These are phyloP conservation scores for Mythimna impura DNA, from an alignment of 2,888 invertebrate genomes.

Conservation along the genomic window DNA sequence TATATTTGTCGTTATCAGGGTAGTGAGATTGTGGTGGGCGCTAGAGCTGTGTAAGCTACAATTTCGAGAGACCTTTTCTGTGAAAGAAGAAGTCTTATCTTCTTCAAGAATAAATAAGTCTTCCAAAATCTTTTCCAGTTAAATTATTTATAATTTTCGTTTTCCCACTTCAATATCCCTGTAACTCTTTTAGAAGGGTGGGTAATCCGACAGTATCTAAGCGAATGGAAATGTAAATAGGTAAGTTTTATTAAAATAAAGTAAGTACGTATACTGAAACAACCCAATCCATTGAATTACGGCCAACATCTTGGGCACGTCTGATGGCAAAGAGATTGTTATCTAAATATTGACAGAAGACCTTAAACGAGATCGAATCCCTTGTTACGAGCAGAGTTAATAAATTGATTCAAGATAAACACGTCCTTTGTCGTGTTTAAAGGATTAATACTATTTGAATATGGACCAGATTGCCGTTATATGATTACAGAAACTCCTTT, in stretches of 20 bases:
- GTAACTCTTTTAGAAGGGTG: not conserved
- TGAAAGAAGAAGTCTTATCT: constrained; percentile 23
- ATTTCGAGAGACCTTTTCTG: constrained; percentile 4
- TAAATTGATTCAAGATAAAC: constrained; percentile 77
- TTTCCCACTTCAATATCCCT: not conserved
- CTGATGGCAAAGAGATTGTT: constrained; percentile 70
- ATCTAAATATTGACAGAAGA: constrained; percentile 79
- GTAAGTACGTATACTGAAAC: constrained; percentile 36
- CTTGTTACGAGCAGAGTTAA: constrained; percentile 69
- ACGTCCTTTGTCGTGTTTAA: constrained; percentile 66
- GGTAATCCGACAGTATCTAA: constrained; percentile 2
- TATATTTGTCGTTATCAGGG: constrained; percentile 62
- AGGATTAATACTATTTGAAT: constrained; percentile 64
- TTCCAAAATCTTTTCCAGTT: not conserved
- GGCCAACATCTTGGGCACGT: constrained; percentile 49
- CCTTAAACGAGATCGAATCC: constrained; percentile 76
- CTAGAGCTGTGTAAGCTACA: constrained; percentile 21
- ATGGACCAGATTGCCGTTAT: constrained; percentile 47
- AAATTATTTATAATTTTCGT: not conserved
- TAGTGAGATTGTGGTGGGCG: constrained; percentile 42
- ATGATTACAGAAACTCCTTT: constrained; percentile 49
- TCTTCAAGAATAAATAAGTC: not conserved
- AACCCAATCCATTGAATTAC: constrained; percentile 52
- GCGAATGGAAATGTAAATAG: constrained; percentile 30
- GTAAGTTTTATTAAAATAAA: constrained; percentile 26